phyloP scores from a whole-genome alignment of 2,113 vertebrate genomes.

The Arenaria interpres region DNA sequence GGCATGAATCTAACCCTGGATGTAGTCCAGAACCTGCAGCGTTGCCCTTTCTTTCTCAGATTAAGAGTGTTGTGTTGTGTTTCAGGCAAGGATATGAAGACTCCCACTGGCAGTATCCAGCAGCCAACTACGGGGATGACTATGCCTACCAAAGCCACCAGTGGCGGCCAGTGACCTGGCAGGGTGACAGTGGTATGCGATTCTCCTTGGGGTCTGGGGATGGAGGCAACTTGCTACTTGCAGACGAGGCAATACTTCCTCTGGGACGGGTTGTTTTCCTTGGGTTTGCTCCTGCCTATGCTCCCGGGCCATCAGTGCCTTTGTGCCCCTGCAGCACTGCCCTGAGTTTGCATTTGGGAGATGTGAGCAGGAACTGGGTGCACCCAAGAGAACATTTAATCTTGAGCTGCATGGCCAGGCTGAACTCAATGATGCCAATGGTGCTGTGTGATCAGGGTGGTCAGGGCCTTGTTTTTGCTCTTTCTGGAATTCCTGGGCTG shows the following conservation, averaged over 20 bases:
- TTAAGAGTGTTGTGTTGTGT: not conserved
- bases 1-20: not conserved
- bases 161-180: not conserved
- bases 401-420: not conserved
- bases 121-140: not conserved
- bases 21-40: rapidly evolving
- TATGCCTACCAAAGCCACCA: constrained; percentile 20
- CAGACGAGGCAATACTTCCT: not conserved
- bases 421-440: not conserved
- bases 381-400: not conserved
- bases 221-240: not conserved
- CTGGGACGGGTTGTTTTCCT: not conserved
- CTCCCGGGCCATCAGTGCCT: rapidly evolving
- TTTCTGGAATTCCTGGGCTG: not conserved
- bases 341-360: not conserved
- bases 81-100: constrained; percentile 65
- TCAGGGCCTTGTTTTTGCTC: not conserved
- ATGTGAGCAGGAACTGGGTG: not conserved
- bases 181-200: constrained; percentile 63
- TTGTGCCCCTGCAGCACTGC: not conserved
- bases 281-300: not conserved
- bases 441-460: not conserved
- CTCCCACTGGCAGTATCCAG: not conserved
- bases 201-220: not conserved
- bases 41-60: not conserved